Evolutionary conservation across 2,888 invertebrate species (phyloP).

Genomic region (Microplitis manilae): DNA sequence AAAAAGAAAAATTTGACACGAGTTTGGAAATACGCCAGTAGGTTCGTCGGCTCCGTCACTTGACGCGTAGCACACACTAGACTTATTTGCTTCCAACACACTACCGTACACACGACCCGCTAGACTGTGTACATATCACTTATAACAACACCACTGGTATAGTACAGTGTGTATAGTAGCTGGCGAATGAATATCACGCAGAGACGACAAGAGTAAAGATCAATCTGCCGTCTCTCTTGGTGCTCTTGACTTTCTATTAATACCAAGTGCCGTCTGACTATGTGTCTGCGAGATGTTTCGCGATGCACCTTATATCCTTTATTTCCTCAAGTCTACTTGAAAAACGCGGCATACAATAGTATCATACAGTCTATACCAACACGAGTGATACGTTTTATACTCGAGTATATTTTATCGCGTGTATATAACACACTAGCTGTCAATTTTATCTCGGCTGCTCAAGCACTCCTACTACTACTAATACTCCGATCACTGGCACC

Average conservation of each 20-base stretch:
- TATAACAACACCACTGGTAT: neutral
- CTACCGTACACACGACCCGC: neutral
- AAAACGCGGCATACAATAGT: neutral
- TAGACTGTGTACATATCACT: slow-evolving; percentile 13
- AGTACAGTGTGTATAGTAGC: slow-evolving; percentile 8
- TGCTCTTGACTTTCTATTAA: slow-evolving; percentile 56
- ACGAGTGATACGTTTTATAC: too few species aligned
- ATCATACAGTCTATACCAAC: too few species aligned
- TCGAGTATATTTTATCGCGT: too few species aligned
- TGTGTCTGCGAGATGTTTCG: slow-evolving; percentile 62
- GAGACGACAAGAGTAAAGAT: slow-evolving; percentile 12
- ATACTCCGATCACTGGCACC: too few species aligned
- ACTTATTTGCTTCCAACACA: neutral
- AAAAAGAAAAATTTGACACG: slow-evolving; percentile 7
- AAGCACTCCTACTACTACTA: too few species aligned
- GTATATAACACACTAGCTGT: too few species aligned
- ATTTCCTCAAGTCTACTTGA: slow-evolving; percentile 24
- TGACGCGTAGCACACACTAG: slow-evolving; percentile 51
- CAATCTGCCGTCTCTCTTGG: slow-evolving; percentile 23
- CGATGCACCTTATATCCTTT: slow-evolving; percentile 24
- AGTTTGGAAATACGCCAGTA: slow-evolving; percentile 43
- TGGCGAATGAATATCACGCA: slow-evolving; percentile 11
- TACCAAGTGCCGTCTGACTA: slow-evolving; percentile 61
- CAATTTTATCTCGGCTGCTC: too few species aligned
- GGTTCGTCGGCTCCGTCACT: slow-evolving; percentile 55